Base-by-base conservation (phyloP, 2,113 vertebrate genomes). In the Elaphurus davidianus region DNA sequence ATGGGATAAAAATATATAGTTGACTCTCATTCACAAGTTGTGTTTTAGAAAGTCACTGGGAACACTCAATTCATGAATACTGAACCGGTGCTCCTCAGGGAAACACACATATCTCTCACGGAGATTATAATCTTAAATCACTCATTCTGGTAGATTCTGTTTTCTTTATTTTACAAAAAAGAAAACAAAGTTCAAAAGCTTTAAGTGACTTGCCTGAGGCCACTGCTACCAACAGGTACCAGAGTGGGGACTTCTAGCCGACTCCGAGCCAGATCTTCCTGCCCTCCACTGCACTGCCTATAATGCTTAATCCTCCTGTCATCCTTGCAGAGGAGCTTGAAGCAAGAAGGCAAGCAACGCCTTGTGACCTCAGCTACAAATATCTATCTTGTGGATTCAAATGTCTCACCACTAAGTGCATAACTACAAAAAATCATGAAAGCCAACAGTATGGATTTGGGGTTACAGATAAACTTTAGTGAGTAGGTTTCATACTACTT, bases 391-490 rank as follows among this genome's bases (percentile, higher is more conserved):
- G 16, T 82, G 21, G 36, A 52, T n/a, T 97, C 76, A 87, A 57
- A 87, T 79, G 86, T 92, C 33, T 86, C 60, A 64, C 13, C 5
- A 62, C 33, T 47, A 30, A 27, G 6, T 27, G 57, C 36, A 40
- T n/a, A 15, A 15, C 52, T 13, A 54, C 40, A 78, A 78, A 92
- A 28, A n/a, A 94, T 16, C n/a, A 47, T 25, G 36, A 36, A 90
- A 64, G 21, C 13, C 23, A 7, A 10, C 8, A 30, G 55, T 78
- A 30, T 52, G 36, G 14, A 79, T 43, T 59, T 81, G 16, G 43
- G 3, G 10, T 62, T 79, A 54, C 90, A 93, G 50, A n/a, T 52
- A 91, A 87, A 91, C 81, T 88, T 89, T 91, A 85, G 28, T 8
- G 9, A 78, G 14, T 23, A 97, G 82, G 47, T 43, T 36, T 23